Percentiles rank a stretch among this genome's conserved stretches.
These are phyloP conservation scores for Equus quagga DNA, from an alignment of 2,113 vertebrate genomes.

Conservation along the genomic window DNA sequence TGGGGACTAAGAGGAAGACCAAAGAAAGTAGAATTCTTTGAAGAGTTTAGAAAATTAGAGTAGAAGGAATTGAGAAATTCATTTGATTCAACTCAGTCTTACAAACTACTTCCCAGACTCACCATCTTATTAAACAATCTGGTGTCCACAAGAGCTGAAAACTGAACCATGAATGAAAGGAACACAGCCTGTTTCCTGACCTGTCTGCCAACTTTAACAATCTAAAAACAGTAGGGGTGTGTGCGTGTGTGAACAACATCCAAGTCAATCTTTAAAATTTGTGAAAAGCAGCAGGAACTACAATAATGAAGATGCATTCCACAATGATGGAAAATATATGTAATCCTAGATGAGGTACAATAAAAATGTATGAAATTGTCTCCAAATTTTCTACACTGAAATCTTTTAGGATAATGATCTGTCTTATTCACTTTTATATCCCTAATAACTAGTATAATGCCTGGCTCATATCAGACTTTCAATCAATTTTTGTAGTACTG, in stretches of 20 bases:
- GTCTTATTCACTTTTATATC: not conserved
- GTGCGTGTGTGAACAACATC: not conserved
- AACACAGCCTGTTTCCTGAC: not conserved
- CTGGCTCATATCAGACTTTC: not conserved
- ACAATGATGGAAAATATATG: not conserved
- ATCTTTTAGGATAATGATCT: not conserved
- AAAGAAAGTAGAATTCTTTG: not conserved
- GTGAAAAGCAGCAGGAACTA: not conserved
- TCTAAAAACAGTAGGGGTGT: not conserved
- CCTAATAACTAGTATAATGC: not conserved
- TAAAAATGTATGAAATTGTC: not conserved
- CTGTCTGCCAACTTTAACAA: not conserved
- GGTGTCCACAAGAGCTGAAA: not conserved
- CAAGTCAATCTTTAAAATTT: not conserved
- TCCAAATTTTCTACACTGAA: not conserved
- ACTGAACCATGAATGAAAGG: not conserved
- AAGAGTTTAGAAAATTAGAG: slow-evolving; percentile 1
- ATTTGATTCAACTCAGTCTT: not conserved
- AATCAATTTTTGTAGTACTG: not conserved
- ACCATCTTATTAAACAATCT: not conserved
- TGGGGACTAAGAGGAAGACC: not conserved
- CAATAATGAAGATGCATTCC: not conserved
- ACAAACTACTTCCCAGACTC: not conserved
- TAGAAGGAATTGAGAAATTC: not conserved
- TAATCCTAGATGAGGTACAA: not conserved